Percentiles rank a stretch among this genome's conserved stretches.
Evolutionary conservation across 2,113 vertebrate species (phyloP).

Genomic region (Megaleporinus macrocephalus): DNA sequence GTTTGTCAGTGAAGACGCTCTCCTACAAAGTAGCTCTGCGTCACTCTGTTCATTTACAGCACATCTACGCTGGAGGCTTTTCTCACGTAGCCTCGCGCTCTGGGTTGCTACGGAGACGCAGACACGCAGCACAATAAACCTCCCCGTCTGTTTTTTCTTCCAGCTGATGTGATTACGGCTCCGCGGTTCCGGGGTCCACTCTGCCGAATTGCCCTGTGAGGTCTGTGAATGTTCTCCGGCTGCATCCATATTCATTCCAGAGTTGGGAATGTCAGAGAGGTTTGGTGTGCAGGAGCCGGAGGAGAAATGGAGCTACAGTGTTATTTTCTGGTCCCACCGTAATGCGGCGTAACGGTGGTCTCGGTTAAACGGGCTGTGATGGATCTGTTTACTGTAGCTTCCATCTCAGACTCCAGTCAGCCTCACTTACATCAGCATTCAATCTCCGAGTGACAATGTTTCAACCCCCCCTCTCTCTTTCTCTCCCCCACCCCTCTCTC

Average conservation of each 20-base stretch:
- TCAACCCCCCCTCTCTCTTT: conserved; percentile 9
- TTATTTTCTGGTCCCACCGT: conserved; percentile 23
- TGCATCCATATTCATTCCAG: background rate
- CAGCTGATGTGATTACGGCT: background rate
- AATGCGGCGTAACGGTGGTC: background rate
- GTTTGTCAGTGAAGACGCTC: background rate
- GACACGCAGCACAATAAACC: too few relatives aligned
- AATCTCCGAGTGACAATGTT: conserved; percentile 33
- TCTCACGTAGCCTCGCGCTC: background rate
- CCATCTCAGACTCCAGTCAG: conserved; percentile 31
- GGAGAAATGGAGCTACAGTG: background rate
- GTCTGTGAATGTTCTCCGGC: background rate
- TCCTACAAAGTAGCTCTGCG: background rate
- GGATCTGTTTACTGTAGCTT: conserved; percentile 49
- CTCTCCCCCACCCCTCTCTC: background rate
- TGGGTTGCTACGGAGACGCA: too few relatives aligned
- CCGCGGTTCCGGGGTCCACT: background rate
- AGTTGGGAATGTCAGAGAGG: background rate
- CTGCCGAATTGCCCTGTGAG: background rate
- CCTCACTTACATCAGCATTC: conserved; percentile 32
- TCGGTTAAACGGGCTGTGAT: conserved; percentile 39
- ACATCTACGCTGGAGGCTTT: background rate
- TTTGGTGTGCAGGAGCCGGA: background rate
- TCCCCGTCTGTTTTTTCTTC: background rate
- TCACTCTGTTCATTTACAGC: conserved; percentile 13